phyloP scores from a whole-genome alignment of 2,113 vertebrate genomes.

The Cepphus grylle region DNA sequence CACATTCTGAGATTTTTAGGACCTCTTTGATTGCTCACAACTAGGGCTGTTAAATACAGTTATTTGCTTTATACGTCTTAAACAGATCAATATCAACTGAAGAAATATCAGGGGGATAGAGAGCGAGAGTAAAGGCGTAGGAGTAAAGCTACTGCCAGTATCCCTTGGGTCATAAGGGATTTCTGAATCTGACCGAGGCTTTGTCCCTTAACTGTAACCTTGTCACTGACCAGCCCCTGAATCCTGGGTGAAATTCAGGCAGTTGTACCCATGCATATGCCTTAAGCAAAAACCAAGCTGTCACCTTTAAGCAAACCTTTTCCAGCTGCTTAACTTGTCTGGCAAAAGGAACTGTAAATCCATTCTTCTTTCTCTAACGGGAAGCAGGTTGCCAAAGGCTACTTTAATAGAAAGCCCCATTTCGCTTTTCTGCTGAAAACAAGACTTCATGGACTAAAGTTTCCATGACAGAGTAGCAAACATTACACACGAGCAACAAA shows the following conservation, averaged over 20 bases:
- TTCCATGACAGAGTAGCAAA: neutral
- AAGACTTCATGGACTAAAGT: neutral
- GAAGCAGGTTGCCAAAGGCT: neutral
- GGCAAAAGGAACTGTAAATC: neutral
- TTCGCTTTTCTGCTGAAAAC: neutral
- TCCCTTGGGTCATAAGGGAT: neutral
- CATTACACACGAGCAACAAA: fast-evolving
- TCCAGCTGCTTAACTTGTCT: neutral
- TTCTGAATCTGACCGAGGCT: neutral
- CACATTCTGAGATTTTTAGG: slow-evolving; percentile 26
- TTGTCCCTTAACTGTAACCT: neutral
- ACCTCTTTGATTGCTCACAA: slow-evolving; percentile 30
- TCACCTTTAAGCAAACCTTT: neutral
- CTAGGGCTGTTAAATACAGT: slow-evolving; percentile 42
- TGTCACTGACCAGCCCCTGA: neutral
- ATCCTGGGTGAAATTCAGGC: neutral
- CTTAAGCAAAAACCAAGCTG: neutral
- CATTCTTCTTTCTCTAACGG: neutral
- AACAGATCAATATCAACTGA: slow-evolving; percentile 21
- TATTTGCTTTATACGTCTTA: slow-evolving; percentile 45
- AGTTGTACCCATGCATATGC: neutral
- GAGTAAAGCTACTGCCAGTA: neutral
- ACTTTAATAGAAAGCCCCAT: neutral
- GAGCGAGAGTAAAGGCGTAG: neutral
- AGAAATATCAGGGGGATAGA: neutral